A percentile compares a stretch with the other conserved stretches of the same genome.
Evolutionary conservation across 2,888 invertebrate genomes (phyloP).

Genomic region (Mythimna loreyi): DNA sequence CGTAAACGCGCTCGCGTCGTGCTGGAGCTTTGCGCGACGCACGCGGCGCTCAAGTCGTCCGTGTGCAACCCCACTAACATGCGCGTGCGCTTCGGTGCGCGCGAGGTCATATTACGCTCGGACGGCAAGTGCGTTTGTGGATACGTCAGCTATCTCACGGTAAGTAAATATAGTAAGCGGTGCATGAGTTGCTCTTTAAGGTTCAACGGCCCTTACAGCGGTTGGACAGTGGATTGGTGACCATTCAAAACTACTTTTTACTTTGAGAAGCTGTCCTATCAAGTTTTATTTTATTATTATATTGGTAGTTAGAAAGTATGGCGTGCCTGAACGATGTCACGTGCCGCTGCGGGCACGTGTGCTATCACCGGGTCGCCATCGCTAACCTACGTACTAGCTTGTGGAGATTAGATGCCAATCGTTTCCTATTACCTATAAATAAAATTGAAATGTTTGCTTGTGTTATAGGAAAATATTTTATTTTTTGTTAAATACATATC

Average conservation of each 20-base stretch:
- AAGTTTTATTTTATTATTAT: too few species aligned
- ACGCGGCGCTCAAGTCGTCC: conserved; percentile 72
- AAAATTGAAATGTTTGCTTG: neutral
- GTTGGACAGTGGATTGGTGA: neutral
- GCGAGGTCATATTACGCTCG: conserved; percentile 70
- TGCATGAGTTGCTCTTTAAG: neutral
- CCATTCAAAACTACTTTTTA: neutral
- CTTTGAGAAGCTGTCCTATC: neutral
- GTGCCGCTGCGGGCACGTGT: too few species aligned
- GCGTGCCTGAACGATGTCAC: too few species aligned
- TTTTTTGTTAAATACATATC: too few species aligned
- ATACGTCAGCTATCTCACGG: conserved; percentile 67
- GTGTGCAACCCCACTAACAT: conserved; percentile 74
- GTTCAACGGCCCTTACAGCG: neutral
- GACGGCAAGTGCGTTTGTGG: conserved; percentile 81
- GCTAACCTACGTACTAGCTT: too few species aligned
- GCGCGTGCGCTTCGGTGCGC: conserved; percentile 73
- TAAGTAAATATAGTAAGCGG: conserved; percentile 32
- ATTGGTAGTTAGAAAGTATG: too few species aligned
- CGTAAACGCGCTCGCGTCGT: conserved; percentile 78
- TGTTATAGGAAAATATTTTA: too few species aligned
- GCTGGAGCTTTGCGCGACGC: conserved; percentile 74
- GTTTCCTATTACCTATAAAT: neutral
- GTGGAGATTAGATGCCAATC: neutral
- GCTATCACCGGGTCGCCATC: too few species aligned